Conservation (phyloP, 2,113 vertebrate species). For the Aix galericulata region DNA sequence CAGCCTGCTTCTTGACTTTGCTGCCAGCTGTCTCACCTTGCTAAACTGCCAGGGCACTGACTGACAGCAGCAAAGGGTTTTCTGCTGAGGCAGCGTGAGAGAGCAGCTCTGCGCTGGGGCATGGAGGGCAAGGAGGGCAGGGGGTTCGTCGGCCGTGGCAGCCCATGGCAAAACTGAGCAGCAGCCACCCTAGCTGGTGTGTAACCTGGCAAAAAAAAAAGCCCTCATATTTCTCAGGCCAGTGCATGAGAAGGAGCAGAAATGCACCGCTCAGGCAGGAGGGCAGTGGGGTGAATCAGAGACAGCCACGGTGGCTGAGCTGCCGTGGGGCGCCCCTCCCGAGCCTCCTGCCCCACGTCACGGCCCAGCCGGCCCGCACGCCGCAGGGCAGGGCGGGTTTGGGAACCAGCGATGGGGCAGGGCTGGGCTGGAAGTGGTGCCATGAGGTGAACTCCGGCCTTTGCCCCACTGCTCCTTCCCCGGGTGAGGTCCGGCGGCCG, state of each 20-base stretch:
- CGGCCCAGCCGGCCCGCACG: rapidly evolving
- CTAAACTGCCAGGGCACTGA: not conserved
- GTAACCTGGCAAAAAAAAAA: not conserved
- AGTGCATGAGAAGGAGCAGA: not conserved
- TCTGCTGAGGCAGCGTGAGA: not conserved
- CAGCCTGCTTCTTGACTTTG: not conserved
- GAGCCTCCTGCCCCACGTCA: not conserved
- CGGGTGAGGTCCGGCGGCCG: not conserved
- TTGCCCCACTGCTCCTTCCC: not conserved
- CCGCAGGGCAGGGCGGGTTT: not conserved
- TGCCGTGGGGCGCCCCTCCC: not conserved
- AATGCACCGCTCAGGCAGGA: rapidly evolving
- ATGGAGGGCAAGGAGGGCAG: not conserved
- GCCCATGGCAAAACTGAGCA: not conserved
- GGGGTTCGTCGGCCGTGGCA: rapidly evolving
- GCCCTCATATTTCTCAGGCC: not conserved
- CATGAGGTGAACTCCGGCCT: not conserved
- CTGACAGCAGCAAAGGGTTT: not conserved
- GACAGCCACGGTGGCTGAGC: not conserved
- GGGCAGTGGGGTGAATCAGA: not conserved
- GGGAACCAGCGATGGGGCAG: not conserved
- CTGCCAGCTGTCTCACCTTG: not conserved
- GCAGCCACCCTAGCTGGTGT: not conserved
- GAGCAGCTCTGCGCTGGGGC: not conserved
- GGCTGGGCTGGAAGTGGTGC: not conserved